Base-by-base conservation (phyloP, 2,888 invertebrate genomes). In the Drosophila leonis region DNA sequence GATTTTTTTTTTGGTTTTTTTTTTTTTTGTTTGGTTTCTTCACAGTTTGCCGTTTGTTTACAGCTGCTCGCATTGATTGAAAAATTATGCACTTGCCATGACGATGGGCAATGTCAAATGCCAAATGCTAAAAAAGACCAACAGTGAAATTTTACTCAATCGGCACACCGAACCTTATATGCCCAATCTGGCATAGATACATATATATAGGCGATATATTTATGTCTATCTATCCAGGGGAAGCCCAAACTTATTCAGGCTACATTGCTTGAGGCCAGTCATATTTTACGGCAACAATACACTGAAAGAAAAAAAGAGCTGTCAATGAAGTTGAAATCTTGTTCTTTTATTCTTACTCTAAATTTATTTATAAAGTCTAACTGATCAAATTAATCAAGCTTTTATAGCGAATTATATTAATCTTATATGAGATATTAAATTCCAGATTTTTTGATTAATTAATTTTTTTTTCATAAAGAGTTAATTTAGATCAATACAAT, bases 11-110 rank as follows among this genome's bases (percentile, higher is more conserved):
- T 63, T 39, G 54, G 55, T 8, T 27, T 29, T 49, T 37, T 1
- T 27, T 51, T 42, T 35, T 8, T 62, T 59, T 35, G 20, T 54
- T 48, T 68, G 41, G 39, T 18, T 18, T 31, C 56, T 52, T 52
- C 73, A 56, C 60, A 61, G 80, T 72, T 68, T 80, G 78, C 46
- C 88, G 83, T 90, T 89, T 85, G 84, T 64, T 90, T 85, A 90
- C 90, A 90, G 90, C 88, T 85, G 90, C 84, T 88, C 71, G 88
- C 83, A 85, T 90, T 86, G 85, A 86, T 86, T 86, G 85, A 86
- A 86, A 86, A 86, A 86, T 86, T 86, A 86, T 86, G 85, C 85
- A 86, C 85, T 86, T 86, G 85, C 90, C 86, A 90, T 82, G 85
- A 78, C 83, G 84, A 78, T 87, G 90, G 88, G 83, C 87, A 86